These are phyloP conservation scores for Smittia aterrima DNA, from an alignment of 2,888 invertebrate species.

Conservation along the genomic window DNA sequence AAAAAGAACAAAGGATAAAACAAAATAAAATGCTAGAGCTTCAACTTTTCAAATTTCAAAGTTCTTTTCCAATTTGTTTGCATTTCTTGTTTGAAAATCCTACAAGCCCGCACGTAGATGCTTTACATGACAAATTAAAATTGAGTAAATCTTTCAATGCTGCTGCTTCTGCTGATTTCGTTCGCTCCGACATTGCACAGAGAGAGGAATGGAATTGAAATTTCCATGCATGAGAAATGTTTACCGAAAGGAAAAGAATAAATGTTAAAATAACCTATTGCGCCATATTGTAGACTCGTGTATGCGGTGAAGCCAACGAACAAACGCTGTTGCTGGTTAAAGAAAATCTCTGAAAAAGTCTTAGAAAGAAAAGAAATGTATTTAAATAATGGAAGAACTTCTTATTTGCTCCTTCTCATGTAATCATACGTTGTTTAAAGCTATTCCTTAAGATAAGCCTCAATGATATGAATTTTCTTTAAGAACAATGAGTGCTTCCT, in stretches of 20 bases:
- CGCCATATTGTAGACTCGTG: not conserved
- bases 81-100: too few species aligned
- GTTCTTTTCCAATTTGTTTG: too few species aligned
- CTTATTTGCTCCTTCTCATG: not conserved
- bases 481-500: constrained; percentile 1
- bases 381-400: not conserved
- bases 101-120: too few species aligned
- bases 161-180: too few species aligned
- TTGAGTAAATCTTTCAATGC: too few species aligned
- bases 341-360: not conserved
- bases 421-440: constrained; percentile 3
- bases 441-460: constrained; percentile 18
- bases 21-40: not conserved
- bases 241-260: constrained; percentile 1
- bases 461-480: not conserved
- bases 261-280: not conserved
- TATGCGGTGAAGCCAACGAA: not conserved
- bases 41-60: not conserved
- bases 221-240: not conserved
- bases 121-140: too few species aligned
- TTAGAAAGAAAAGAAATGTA: not conserved
- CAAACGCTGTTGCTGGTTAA: not conserved
- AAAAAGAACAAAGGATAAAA: not conserved
- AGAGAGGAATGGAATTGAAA: not conserved
- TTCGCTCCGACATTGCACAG: too few species aligned